Evolutionary conservation across 2,113 vertebrate genomes (phyloP).

Genomic region (Petromus typicus): DNA sequence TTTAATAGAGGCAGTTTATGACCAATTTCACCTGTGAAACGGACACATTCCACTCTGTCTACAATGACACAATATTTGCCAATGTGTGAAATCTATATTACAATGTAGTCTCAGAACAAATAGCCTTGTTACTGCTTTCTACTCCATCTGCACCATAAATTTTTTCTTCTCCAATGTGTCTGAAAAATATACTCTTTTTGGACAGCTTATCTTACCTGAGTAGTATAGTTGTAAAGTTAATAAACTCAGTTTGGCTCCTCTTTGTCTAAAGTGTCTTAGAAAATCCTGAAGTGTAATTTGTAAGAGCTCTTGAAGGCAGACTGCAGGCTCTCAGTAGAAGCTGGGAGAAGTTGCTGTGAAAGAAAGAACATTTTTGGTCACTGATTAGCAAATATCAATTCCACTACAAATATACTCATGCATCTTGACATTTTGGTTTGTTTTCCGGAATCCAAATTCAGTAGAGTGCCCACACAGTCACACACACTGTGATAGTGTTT

Average conservation of each 20-base stretch:
- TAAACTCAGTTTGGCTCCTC: background rate
- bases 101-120: background rate
- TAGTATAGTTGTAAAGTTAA: slow-evolving; percentile 34
- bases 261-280: slow-evolving; percentile 49
- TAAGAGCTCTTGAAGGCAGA: slow-evolving; percentile 39
- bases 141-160: background rate
- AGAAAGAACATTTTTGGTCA: slow-evolving; percentile 45
- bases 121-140: background rate
- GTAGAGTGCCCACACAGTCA: background rate
- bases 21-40: background rate
- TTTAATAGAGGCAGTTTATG: background rate
- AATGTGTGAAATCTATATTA: slow-evolving; percentile 6
- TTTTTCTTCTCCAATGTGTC: background rate
- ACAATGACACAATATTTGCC: background rate
- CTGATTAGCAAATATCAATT: slow-evolving; percentile 58
- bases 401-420: slow-evolving; percentile 71
- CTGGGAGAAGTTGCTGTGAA: slow-evolving; percentile 55
- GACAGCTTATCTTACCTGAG: slow-evolving; percentile 24
- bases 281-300: slow-evolving; percentile 54
- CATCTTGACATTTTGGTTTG: slow-evolving; percentile 68
- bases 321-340: slow-evolving; percentile 10
- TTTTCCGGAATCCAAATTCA: slow-evolving; percentile 63
- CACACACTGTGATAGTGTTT: slow-evolving; percentile 67
- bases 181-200: slow-evolving; percentile 51
- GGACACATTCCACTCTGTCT: background rate